Evolutionary conservation across 2,888 invertebrate genomes (phyloP).

Genomic region (Tolmerus cingulatus): DNA sequence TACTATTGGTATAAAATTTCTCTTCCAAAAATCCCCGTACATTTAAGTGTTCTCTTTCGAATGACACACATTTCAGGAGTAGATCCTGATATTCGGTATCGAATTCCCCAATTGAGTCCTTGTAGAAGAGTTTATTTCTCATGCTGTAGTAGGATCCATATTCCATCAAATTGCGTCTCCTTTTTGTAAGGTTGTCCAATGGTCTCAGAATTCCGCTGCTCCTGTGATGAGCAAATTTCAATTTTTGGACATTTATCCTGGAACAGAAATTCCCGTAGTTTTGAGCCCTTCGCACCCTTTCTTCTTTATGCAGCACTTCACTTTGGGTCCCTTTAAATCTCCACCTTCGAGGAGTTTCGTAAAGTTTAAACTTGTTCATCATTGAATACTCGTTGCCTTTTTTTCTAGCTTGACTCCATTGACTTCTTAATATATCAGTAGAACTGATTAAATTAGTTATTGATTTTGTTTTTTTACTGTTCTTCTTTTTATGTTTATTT

Average conservation of each 20-base stretch:
- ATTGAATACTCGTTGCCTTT: slow-evolving; percentile 21
- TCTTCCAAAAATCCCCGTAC: slow-evolving; percentile 23
- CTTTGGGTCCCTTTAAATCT: not conserved
- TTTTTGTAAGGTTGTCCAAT: not conserved
- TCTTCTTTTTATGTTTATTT: not conserved
- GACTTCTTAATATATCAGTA: not conserved
- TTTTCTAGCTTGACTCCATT: not conserved
- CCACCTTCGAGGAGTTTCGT: not conserved
- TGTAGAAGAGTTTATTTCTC: slow-evolving; percentile 5
- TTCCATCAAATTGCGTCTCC: not conserved
- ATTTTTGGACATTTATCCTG: not conserved
- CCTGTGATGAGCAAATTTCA: not conserved
- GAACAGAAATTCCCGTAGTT: not conserved
- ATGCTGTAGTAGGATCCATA: slow-evolving; percentile 33
- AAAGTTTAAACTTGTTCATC: not conserved
- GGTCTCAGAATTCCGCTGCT: not conserved
- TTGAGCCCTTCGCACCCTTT: not conserved
- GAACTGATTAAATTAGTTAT: not conserved
- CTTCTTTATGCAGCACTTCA: not conserved
- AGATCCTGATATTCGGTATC: slow-evolving; percentile 22
- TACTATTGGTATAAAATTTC: not conserved
- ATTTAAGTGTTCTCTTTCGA: slow-evolving; percentile 40
- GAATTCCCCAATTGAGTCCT: not conserved
- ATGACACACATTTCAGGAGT: not conserved
- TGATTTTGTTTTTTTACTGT: not conserved